Evolutionary conservation across 1,140 invertebrate genomes (phyloP).

Genomic region (Caenorhabditis briggsae): DNA sequence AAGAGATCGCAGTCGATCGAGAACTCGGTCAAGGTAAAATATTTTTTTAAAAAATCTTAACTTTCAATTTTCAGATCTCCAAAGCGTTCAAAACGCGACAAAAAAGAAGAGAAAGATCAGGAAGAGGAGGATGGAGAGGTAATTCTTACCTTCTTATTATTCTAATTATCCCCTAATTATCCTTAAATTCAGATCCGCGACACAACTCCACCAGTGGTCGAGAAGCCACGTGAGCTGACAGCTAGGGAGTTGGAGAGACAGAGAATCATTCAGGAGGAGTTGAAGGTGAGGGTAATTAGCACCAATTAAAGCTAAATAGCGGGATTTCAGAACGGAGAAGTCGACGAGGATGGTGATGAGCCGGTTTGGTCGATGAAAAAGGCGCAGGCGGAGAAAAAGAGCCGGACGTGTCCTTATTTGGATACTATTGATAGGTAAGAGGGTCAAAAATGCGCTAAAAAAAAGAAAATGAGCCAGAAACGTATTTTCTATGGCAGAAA

Average conservation of each 20-base stretch:
- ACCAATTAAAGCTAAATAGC: background rate
- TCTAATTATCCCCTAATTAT: too few species aligned
- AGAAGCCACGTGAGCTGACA: conserved; percentile 3
- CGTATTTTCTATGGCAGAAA: too few species aligned
- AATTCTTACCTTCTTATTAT: background rate
- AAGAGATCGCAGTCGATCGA: conserved; percentile 23
- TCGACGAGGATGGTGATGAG: conserved; percentile 6
- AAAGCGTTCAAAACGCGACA: conserved; percentile 23
- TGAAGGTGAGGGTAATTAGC: background rate
- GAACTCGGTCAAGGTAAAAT: background rate
- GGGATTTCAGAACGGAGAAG: background rate
- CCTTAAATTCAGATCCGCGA: background rate
- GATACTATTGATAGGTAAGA: conserved; percentile 76
- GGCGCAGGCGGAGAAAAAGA: conserved; percentile 35
- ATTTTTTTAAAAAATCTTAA: background rate
- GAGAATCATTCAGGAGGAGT: conserved; percentile 21
- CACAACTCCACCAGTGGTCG: background rate
- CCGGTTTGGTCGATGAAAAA: conserved; percentile 56
- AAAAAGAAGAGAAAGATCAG: conserved; percentile 13
- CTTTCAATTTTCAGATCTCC: background rate
- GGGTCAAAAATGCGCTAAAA: background rate
- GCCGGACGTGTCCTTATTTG: conserved; percentile 75
- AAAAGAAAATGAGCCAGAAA: background rate
- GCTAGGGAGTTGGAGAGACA: conserved; percentile 12
- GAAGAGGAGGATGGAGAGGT: conserved; percentile 38